Conservation (phyloP, 2,113 vertebrate species). For the Scatophagus argus region DNA sequence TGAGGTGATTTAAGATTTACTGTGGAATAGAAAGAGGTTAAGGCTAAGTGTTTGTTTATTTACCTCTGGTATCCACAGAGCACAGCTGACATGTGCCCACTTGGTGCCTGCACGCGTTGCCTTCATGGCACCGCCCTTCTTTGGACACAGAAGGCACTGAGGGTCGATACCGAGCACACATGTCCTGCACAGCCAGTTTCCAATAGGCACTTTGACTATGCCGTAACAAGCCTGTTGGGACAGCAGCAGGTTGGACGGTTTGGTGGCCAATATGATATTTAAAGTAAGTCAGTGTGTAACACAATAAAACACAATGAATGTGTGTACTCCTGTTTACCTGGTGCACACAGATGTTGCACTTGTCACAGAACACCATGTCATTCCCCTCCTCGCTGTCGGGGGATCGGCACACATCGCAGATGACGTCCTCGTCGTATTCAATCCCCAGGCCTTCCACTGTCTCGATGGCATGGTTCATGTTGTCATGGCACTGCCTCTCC, state of each 20-base stretch:
- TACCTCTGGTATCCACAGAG: conserved; percentile 99
- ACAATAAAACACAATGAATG: no score
- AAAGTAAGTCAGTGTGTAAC: no score
- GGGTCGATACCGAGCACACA: conserved; percentile 94
- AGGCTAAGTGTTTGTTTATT: neutral
- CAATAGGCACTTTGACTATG: conserved; percentile 96
- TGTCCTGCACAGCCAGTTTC: conserved; percentile 98
- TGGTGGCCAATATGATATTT: neutral
- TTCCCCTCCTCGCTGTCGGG: conserved; percentile 98
- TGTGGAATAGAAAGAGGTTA: neutral
- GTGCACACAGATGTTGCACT: conserved; percentile 98
- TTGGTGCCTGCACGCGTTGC: conserved; percentile 93
- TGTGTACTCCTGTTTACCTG: conserved; percentile 84
- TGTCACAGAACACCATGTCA: conserved; percentile 99
- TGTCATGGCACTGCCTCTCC: conserved; percentile 94
- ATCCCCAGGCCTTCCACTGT: conserved; percentile 98
- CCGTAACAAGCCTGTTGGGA: conserved; percentile 94
- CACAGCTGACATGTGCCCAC: conserved; percentile 99
- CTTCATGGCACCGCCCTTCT: conserved; percentile 98
- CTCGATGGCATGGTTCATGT: conserved; percentile 97
- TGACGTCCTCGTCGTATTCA: conserved; percentile 98
- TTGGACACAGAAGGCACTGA: conserved; percentile 95
- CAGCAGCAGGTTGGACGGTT: neutral
- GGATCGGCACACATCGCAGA: conserved; percentile 98
- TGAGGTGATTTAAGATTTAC: neutral